Evolutionary conservation across 2,888 invertebrate genomes (phyloP).

Genomic region (Vanessa cardui): DNA sequence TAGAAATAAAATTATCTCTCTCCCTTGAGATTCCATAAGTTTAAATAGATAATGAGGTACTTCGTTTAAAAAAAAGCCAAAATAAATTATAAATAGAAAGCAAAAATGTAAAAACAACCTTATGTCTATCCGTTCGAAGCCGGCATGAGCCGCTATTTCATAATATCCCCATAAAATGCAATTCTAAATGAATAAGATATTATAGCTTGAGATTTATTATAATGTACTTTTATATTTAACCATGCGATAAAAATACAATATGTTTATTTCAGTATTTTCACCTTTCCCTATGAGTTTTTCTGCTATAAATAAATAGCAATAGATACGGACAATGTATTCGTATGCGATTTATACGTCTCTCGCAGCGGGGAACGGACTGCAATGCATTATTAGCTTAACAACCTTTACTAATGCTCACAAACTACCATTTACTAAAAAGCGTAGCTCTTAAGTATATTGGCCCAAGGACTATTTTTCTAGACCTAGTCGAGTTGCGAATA

Average conservation of each 20-base stretch:
- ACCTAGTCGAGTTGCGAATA: background rate
- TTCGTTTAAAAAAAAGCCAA: no score
- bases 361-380: slow-evolving; percentile 57
- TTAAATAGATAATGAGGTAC: no score
- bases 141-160: no score
- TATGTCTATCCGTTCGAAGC: no score
- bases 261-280: slow-evolving; percentile 6
- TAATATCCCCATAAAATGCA: no score
- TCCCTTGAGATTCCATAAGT: no score
- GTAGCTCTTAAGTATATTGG: slow-evolving; percentile 12
- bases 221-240: background rate
- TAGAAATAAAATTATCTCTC: no score
- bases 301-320: slow-evolving; percentile 30
- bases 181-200: no score
- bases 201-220: background rate
- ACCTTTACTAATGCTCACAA: slow-evolving; percentile 28
- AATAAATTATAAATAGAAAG: no score
- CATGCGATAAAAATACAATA: background rate
- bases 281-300: slow-evolving; percentile 26
- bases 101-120: no score
- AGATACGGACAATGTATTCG: slow-evolving; percentile 47
- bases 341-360: slow-evolving; percentile 72
- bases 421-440: slow-evolving; percentile 11
- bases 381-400: slow-evolving; percentile 50
- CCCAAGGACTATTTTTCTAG: slow-evolving; percentile 11